phyloP scores from a whole-genome alignment of 1,140 invertebrate species.

The Nebria ingens region DNA sequence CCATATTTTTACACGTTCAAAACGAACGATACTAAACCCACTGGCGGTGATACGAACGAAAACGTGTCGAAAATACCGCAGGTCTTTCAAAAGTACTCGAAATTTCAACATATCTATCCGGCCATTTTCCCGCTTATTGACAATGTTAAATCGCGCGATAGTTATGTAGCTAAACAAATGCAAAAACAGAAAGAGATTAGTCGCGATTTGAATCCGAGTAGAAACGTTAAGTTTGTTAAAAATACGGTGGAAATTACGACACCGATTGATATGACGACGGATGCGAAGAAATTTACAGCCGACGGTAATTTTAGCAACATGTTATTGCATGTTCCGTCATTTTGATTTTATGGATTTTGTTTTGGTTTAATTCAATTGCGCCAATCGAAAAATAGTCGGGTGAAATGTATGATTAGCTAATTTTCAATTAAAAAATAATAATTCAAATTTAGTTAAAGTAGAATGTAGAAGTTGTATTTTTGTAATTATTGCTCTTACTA shows the following conservation, averaged over 20 bases:
- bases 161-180: slow-evolving; percentile 32
- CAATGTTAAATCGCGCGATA: slow-evolving; percentile 38
- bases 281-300: slow-evolving; percentile 19
- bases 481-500: slow-evolving; percentile 10
- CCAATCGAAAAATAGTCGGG: too few species aligned
- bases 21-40: slow-evolving; percentile 25
- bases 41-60: too few species aligned
- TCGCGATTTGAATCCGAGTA: slow-evolving; percentile 36
- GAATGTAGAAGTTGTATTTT: slow-evolving; percentile 14
- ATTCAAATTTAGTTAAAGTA: too few species aligned
- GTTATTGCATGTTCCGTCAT: not conserved
- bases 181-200: slow-evolving; percentile 35
- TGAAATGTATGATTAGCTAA: not conserved
- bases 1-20: slow-evolving; percentile 2
- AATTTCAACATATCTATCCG: slow-evolving; percentile 64
- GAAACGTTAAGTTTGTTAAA: slow-evolving; percentile 25
- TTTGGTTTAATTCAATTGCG: too few species aligned
- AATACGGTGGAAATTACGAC: slow-evolving; percentile 21
- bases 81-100: slow-evolving; percentile 60
- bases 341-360: too few species aligned
- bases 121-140: slow-evolving; percentile 47
- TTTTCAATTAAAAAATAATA: too few species aligned
- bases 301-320: slow-evolving; percentile 20
- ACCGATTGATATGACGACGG: slow-evolving; percentile 14
- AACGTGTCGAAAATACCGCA: slow-evolving; percentile 48